Percentiles rank a stretch among this genome's conserved stretches.
phyloP scores from a whole-genome alignment of 2,113 vertebrate genomes.

The Aspiorhynchus laticeps region DNA sequence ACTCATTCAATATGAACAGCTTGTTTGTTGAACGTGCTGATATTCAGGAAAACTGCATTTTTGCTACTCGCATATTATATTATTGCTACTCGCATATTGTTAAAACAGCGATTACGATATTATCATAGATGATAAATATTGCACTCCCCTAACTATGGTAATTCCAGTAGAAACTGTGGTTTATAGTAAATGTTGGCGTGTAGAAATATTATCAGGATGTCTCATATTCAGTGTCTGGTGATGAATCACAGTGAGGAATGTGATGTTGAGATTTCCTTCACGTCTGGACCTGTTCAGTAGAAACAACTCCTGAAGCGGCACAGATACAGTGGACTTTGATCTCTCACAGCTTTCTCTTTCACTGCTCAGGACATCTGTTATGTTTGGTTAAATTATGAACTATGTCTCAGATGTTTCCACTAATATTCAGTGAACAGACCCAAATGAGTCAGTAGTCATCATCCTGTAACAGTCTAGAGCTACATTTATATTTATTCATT shows the following conservation, averaged over 20 bases:
- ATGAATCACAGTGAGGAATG: neutral
- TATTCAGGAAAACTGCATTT: too few species aligned
- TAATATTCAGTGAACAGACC: neutral
- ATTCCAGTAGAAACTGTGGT: neutral
- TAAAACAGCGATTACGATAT: too few species aligned
- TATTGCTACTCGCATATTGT: too few species aligned
- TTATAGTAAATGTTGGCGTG: neutral
- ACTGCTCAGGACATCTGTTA: neutral
- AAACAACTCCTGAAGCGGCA: neutral
- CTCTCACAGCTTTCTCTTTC: neutral
- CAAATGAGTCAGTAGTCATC: neutral
- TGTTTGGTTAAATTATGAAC: neutral
- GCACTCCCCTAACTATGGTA: neutral
- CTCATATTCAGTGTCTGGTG: neutral
- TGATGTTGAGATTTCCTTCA: neutral
- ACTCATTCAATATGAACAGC: too few species aligned
- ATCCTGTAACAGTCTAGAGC: too few species aligned
- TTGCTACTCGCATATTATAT: too few species aligned
- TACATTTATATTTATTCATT: too few species aligned
- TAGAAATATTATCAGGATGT: neutral
- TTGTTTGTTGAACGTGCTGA: too few species aligned
- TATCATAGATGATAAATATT: too few species aligned
- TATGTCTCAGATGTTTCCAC: neutral
- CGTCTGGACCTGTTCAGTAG: neutral
- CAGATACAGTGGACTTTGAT: neutral